These are phyloP conservation scores for Protobothrops mucrosquamatus DNA, from an alignment of 2,113 vertebrate species.

Conservation along the genomic window DNA sequence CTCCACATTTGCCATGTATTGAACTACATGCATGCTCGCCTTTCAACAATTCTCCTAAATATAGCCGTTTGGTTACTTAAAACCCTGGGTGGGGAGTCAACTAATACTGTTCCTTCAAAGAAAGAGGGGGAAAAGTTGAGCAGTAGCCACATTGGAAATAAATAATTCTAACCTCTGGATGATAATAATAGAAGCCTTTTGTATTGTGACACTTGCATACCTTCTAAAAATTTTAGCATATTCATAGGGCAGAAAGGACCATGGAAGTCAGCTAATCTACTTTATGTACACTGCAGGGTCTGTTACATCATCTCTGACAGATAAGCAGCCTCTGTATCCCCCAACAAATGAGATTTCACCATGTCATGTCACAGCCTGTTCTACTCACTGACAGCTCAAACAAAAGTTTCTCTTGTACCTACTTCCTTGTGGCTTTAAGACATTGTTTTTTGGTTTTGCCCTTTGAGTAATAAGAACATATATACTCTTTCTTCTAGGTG, in stretches of 20 bases:
- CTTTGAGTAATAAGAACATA: no score
- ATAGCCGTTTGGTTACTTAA: background rate
- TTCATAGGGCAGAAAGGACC: background rate
- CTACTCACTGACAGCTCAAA: background rate
- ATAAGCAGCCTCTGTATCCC: background rate
- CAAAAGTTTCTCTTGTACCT: background rate
- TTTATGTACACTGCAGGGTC: background rate
- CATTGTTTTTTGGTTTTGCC: background rate
- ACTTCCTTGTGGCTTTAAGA: background rate
- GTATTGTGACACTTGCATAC: background rate
- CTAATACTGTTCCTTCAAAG: background rate
- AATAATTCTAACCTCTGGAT: background rate
- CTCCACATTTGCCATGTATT: background rate
- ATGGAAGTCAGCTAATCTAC: background rate
- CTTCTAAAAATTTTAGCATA: conserved; percentile 9
- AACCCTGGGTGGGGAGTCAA: background rate
- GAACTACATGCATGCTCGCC: background rate
- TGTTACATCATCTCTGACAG: background rate
- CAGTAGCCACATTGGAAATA: background rate
- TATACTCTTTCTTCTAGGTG: no score
- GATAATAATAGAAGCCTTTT: background rate
- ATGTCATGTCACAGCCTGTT: background rate
- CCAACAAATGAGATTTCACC: background rate
- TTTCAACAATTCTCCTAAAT: background rate
- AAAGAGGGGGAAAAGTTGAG: background rate